A percentile compares a stretch with the other conserved stretches of the same genome.
phyloP scores from a whole-genome alignment of 2,113 vertebrate species.

The Pluvianellus socialis region DNA sequence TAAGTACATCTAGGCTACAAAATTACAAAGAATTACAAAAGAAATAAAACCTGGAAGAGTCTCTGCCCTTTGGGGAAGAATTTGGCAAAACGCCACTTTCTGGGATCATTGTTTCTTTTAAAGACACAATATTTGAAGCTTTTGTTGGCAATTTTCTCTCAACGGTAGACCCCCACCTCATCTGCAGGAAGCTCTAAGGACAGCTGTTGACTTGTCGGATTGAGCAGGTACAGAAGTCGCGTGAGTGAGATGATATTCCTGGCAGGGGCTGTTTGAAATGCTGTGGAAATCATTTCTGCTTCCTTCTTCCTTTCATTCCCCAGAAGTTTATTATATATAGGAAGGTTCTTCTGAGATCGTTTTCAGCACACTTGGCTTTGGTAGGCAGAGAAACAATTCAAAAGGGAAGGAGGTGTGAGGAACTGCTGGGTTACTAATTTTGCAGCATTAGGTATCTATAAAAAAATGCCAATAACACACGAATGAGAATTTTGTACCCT shows the following conservation, averaged over 20 bases:
- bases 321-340: background rate
- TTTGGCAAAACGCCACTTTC: background rate
- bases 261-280: background rate
- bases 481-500: background rate
- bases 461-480: background rate
- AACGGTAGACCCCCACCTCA: background rate
- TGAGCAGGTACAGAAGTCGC: background rate
- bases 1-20: too few relatives aligned
- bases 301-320: background rate
- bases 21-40: background rate
- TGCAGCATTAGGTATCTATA: background rate
- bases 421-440: background rate
- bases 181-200: background rate
- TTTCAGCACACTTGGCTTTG: background rate
- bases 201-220: background rate
- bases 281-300: background rate
- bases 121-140: background rate
- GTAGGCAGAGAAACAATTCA: background rate
- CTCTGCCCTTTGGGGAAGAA: background rate
- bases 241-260: background rate
- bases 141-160: background rate
- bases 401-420: constrained; percentile 22
- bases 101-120: background rate
- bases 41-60: background rate
- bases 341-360: background rate